Base-by-base conservation (phyloP, 2,888 invertebrate species). In the Allolobophora icterica region DNA sequence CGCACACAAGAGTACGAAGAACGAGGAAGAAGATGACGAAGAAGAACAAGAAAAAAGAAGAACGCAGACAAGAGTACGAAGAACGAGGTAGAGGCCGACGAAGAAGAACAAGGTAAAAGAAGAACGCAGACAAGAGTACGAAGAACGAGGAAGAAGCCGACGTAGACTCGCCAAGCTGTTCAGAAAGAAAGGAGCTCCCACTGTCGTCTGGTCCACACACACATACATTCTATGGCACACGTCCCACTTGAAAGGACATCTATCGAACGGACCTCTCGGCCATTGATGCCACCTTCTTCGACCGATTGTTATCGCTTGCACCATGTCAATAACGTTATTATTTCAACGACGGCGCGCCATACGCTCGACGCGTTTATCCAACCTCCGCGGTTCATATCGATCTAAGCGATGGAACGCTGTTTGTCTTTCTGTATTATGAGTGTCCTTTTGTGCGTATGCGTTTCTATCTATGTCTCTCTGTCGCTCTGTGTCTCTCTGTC, bases 321-420 rank as follows among this genome's bases (percentile, higher is more conserved):
- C 35, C 34, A 17, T 71, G 34, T 90, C 90, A 58, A 71, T 83
- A 58, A 45, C 90, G 71, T 90, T 83, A 90, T 90, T 83, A 90
- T 90, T 83, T 71, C 45, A 35, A 34, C 35, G 58, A 90, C 71
- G 58, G 38, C 38, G 58, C 52, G 34, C 58, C 52, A 71, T 38
- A 90, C 71, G 35, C 35, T 71, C 71, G 30, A 24, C 34, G 35
- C 71, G 35, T 38, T 35, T 83, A 90, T 90, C 58, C 52, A 89
- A 21, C 38, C 15, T 89, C n/a, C 30, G 33, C 3, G 17, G n/a
- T 30, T 6, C 42, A 1, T 42, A 42, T 42, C 71, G 71, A 71
- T 71, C n/a, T n/a, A 0, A 13, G n/a, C 71, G 71, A n/a, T 71
- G 30, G n/a, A 17, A 71, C n/a, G n/a, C 30, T 71, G n/a, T 71